Base-by-base conservation (phyloP, 2,888 invertebrate genomes). In the Hipparchia sbordonii region DNA sequence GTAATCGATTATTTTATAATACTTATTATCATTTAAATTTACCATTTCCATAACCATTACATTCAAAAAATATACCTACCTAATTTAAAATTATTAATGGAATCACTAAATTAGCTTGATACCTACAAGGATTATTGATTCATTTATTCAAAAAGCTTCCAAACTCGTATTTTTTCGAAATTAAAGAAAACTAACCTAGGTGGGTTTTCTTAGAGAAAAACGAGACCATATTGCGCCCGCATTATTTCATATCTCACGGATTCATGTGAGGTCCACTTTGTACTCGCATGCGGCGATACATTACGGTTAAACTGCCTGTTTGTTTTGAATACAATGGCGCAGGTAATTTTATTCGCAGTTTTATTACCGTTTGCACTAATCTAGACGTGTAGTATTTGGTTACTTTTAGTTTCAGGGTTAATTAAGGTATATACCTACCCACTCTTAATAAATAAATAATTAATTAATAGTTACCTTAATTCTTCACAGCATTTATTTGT, bases 281-380 rank as follows among this genome's bases (percentile, higher is more conserved):
- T 89, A 90, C 85, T 83, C 88, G 82, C 87, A 89, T 82, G 88
- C 82, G 86, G 86, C 79, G 68, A 79, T 78, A 85, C 83, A 87
- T 89, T 89, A 90, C 81, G 79, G 81, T 73, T 80, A 81, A 87
- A 90, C 76, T 83, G 84, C 86, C 84, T 88, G 87, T 91, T 85
- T 75, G 84, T 80, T 91, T 91, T 84, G 91, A 90, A 93, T 93
- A 93, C 92, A 92, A 92, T 92, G 79, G 85, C 77, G 74, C 82
- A 79, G 87, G 88, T 82, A 86, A 84, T 87, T 87, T 86, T 87
- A 87, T 85, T 85, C 80, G 76, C 80, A 63, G 71, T 72, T 77
- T 73, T 70, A 73, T 72, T 48, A 66, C 73, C 54, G 54, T 51
- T 39, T 39, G 52, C 68, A 62, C 63, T 70, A 71, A 71, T 73